Evolutionary conservation across 2,113 vertebrate species (phyloP).

Genomic region (Micromys minutus): DNA sequence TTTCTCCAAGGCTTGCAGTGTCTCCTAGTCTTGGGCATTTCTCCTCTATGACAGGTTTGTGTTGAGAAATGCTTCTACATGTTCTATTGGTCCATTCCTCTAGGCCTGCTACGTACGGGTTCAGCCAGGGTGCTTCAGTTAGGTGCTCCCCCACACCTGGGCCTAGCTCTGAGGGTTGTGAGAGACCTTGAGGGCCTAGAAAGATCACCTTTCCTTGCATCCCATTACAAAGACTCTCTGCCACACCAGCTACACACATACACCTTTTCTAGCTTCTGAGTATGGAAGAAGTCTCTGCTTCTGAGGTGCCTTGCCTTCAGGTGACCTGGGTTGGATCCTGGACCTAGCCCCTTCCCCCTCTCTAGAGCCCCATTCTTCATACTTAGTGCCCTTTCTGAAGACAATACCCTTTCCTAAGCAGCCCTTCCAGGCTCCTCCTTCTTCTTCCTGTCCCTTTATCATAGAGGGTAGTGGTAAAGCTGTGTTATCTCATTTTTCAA

Average conservation of each 20-base stretch:
- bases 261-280: neutral
- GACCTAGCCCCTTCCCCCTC: neutral
- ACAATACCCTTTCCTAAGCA: neutral
- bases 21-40: neutral
- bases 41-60: neutral
- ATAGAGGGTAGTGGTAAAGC: neutral
- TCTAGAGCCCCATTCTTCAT: too few species aligned
- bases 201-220: neutral
- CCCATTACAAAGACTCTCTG: neutral
- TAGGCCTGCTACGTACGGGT: neutral
- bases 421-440: neutral
- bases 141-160: neutral
- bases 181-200: neutral
- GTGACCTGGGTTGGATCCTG: neutral
- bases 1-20: neutral
- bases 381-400: neutral
- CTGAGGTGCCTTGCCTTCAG: neutral
- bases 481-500: neutral
- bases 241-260: too few species aligned
- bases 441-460: neutral
- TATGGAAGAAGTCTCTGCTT: neutral
- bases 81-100: neutral
- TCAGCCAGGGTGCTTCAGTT: neutral
- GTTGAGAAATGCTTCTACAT: neutral
- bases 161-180: neutral